Conservation (phyloP, 2,113 vertebrate genomes). For the Dicentrarchus labrax region DNA sequence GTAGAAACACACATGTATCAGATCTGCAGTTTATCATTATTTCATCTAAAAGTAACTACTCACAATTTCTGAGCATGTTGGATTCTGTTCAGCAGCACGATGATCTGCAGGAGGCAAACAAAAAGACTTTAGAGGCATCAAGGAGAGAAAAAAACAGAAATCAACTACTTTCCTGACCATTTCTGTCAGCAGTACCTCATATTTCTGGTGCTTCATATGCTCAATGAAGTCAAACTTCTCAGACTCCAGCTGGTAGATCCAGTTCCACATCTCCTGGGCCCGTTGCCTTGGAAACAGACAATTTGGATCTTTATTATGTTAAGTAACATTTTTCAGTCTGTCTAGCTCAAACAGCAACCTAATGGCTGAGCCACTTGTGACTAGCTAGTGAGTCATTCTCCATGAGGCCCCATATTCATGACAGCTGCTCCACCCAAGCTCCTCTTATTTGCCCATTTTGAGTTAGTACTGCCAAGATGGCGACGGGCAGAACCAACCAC, state of each 20-base stretch:
- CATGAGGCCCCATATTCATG: no score
- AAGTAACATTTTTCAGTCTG: no score
- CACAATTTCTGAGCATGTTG: conserved; percentile 88
- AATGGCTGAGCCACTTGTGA: no score
- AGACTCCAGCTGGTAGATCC: conserved; percentile 92
- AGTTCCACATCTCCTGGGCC: conserved; percentile 90
- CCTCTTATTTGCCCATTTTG: no score
- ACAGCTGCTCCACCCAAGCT: no score
- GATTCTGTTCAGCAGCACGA: conserved; percentile 86
- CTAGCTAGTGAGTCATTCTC: no score
- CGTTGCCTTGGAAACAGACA: conserved; percentile 80
- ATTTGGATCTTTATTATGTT: not conserved
- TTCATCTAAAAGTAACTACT: conserved; percentile 54
- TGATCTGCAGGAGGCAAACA: conserved; percentile 75
- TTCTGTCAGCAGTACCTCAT: conserved; percentile 83
- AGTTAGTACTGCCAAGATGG: no score
- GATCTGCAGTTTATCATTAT: not conserved
- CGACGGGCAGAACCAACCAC: no score
- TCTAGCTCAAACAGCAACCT: no score
- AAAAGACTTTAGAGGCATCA: not conserved
- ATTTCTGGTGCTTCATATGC: conserved; percentile 90
- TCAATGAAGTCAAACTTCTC: conserved; percentile 93
- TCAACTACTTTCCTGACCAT: not conserved
- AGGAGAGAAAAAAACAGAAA: no score
- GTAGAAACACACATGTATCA: not conserved